phyloP scores from a whole-genome alignment of 2,797 vertebrate species.

The Neosilurus hyrtlii region DNA sequence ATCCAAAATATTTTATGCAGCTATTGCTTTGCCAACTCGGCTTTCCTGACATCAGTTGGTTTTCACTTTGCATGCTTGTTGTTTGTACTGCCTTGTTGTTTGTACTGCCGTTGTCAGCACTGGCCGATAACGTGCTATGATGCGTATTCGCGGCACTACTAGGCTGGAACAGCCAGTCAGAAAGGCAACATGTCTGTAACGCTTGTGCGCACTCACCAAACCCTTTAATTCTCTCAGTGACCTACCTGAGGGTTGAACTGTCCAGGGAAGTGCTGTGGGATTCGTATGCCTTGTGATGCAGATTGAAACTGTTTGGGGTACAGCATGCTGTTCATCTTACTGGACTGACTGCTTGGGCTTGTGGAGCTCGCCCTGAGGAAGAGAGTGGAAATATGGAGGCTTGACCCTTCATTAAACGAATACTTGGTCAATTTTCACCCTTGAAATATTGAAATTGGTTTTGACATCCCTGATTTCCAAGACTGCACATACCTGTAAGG shows the following conservation, averaged over 20 bases:
- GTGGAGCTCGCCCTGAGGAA: slow-evolving; percentile 89
- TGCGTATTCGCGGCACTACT: no score
- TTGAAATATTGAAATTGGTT: not conserved
- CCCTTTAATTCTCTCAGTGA: not conserved
- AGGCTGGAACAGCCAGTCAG: no score
- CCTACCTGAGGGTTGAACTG: slow-evolving; percentile 95
- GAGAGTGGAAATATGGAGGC: slow-evolving; percentile 38
- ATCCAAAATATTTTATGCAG: no score
- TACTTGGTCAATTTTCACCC: not conserved
- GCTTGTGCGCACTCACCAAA: no score
- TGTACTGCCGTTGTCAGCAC: no score
- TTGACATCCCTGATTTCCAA: not conserved
- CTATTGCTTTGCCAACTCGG: no score
- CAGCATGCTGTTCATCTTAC: slow-evolving; percentile 96
- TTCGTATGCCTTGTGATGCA: slow-evolving; percentile 84
- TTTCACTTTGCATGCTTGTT: no score
- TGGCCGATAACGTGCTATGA: no score
- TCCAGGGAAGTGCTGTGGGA: slow-evolving; percentile 90
- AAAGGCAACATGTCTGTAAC: no score
- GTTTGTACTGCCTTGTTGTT: no score
- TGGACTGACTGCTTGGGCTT: slow-evolving; percentile 95
- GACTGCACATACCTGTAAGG: slow-evolving; percentile 82
- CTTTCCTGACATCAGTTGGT: no score
- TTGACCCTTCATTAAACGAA: no score
- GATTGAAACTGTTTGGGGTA: slow-evolving; percentile 98